Percentiles rank a stretch among this genome's conserved stretches.
phyloP scores from a whole-genome alignment of 53 echinoderm and acorn worm species.

The Hippasteria phrygiana region DNA sequence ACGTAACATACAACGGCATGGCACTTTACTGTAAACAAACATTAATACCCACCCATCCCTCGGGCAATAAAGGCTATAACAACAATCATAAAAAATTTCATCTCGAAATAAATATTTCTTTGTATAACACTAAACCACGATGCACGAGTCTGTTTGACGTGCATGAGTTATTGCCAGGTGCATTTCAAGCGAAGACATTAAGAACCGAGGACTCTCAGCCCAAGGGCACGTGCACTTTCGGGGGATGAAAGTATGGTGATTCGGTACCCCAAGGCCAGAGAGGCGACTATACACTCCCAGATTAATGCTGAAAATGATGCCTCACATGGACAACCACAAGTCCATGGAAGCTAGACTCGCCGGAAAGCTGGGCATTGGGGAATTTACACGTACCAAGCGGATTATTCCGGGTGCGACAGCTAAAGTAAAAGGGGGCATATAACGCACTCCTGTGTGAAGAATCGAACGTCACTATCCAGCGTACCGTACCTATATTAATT shows the following conservation, averaged over 20 bases:
- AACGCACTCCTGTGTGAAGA: no score
- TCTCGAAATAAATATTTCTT: no score
- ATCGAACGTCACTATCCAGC: no score
- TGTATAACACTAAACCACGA: neutral
- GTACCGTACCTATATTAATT: no score
- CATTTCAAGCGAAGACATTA: neutral
- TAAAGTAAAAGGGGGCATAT: no score
- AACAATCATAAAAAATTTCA: no score
- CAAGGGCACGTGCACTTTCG: neutral
- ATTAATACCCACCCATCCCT: no score
- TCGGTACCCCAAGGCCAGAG: neutral
- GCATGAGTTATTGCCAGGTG: neutral
- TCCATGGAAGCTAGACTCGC: neutral
- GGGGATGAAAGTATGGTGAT: neutral
- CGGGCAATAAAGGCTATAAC: no score
- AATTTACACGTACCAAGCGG: neutral
- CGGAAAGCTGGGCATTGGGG: neutral
- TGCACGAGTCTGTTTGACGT: neutral
- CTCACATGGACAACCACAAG: neutral
- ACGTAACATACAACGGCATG: no score
- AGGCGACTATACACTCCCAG: neutral
- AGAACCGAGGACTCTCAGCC: neutral
- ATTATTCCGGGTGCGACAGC: no score
- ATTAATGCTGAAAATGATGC: neutral
- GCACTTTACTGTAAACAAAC: no score